A percentile compares a stretch with the other conserved stretches of the same genome.
These are phyloP conservation scores for Cyrtonyx montezumae DNA, from an alignment of 2,113 vertebrate species.

Conservation along the genomic window DNA sequence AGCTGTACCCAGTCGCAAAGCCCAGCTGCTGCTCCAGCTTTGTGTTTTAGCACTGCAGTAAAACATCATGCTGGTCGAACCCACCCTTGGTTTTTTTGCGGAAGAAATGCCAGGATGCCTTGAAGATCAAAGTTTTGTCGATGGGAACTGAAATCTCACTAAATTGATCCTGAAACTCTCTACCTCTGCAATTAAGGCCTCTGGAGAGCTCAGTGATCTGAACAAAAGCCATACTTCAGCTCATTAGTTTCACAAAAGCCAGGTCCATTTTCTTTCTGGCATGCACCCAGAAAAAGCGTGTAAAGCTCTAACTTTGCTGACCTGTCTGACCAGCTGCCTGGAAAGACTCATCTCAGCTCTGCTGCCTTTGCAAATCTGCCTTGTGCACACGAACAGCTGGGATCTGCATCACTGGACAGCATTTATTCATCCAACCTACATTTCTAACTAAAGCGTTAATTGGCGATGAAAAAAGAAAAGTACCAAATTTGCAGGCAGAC, in stretches of 20 bases:
- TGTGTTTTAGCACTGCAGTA: not conserved
- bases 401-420: not conserved
- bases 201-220: not conserved
- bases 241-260: not conserved
- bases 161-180: not conserved
- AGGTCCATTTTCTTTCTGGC: conserved; percentile 17
- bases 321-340: not conserved
- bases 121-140: not conserved
- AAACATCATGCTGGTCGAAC: not conserved
- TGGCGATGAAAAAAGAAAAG: not conserved
- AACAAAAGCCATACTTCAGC: not conserved
- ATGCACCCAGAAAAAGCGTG: not conserved
- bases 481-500: not conserved
- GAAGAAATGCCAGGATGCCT: not conserved
- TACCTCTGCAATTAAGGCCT: not conserved
- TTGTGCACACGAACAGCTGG: not conserved
- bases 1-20: not conserved
- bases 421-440: not conserved
- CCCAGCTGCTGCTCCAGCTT: not conserved
- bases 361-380: not conserved
- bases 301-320: not conserved
- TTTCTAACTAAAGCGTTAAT: not conserved
- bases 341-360: not conserved
- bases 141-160: not conserved
- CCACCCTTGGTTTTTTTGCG: not conserved